phyloP scores from a whole-genome alignment of 2,113 vertebrate species.

The Rousettus leschenaultii region DNA sequence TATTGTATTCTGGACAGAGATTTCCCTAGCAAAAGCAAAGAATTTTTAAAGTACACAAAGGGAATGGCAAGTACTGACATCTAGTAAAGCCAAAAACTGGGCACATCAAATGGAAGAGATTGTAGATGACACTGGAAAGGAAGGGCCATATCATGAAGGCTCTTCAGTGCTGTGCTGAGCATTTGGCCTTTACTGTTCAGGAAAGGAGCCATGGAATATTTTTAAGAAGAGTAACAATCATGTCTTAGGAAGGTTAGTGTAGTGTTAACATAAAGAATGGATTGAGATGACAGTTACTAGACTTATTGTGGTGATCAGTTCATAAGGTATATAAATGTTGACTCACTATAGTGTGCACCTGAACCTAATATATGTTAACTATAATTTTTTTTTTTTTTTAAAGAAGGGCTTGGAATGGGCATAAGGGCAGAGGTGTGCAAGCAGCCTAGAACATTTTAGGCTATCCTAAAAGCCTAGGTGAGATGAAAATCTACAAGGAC shows the following conservation, averaged over 20 bases:
- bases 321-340: not conserved
- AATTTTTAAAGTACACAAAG: not conserved
- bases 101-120: not conserved
- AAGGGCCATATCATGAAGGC: not conserved
- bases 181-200: not conserved
- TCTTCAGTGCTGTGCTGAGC: not conserved
- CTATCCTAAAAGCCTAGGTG: not conserved
- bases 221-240: not conserved
- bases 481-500: not conserved
- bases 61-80: not conserved
- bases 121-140: not conserved
- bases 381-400: not conserved
- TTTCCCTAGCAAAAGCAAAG: not conserved
- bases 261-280: not conserved
- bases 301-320: not conserved
- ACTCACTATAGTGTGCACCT: not conserved
- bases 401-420: not conserved
- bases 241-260: not conserved
- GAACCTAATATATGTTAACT: not conserved
- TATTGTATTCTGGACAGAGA: not conserved
- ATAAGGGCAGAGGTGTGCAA: not conserved
- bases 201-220: not conserved
- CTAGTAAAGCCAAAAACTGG: not conserved
- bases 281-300: not conserved
- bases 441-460: not conserved